Conservation (phyloP, 2,888 invertebrate genomes). For the Mesorhabditis sp. region DNA sequence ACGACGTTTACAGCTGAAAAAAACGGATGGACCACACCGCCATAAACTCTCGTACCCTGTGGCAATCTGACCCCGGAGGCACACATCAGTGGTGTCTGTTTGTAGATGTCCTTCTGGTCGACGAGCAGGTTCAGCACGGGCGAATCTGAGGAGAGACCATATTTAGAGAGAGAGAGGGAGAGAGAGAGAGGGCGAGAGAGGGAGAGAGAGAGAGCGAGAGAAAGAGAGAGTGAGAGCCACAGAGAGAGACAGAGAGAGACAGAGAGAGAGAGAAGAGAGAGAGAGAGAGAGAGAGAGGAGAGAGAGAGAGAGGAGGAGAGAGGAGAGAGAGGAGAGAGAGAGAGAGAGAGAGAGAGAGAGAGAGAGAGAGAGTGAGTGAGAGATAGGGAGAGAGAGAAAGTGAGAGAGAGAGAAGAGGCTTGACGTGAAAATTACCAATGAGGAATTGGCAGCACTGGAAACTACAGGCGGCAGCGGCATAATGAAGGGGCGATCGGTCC, state of each 20-base stretch:
- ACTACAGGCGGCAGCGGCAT: conserved; percentile 36
- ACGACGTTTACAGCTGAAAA: conserved; percentile 37
- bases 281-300: no score
- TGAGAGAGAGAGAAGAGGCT: no score
- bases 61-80: conserved; percentile 39
- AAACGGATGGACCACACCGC: neutral
- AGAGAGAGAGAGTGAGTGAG: no score
- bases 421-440: conserved; percentile 1
- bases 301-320: no score
- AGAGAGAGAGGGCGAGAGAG: no score
- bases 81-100: conserved; percentile 50
- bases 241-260: no score
- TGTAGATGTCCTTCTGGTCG: conserved; percentile 45
- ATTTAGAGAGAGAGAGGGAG: neutral
- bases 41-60: conserved; percentile 17
- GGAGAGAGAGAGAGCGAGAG: no score
- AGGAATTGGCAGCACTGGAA: conserved; percentile 20
- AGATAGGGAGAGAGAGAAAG: no score
- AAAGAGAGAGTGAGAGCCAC: no score
- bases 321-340: no score
- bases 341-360: no score
- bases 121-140: conserved; percentile 32
- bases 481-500: conserved; percentile 46
- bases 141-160: conserved; percentile 11
- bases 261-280: no score